Base-by-base conservation (phyloP, 2,888 invertebrate species). In the Osmoderma eremita region DNA sequence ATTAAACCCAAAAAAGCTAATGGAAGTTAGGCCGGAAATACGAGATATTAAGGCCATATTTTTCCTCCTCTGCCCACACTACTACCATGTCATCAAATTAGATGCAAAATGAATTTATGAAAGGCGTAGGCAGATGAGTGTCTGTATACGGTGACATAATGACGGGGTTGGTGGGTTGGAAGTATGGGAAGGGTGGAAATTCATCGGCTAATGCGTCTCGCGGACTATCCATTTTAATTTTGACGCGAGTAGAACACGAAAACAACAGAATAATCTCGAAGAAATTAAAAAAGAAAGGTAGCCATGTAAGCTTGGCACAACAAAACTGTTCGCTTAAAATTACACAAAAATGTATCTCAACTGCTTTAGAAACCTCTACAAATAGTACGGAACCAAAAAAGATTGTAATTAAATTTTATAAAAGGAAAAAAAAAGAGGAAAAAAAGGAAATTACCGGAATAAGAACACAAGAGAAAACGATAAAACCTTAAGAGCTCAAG, bases 11-110 rank as follows among this genome's bases (percentile, higher is more conserved):
- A 10, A 30, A 30, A 30, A 30, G 30, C 30, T 6, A 30, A 30
- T 8, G 30, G 8, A 30, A 30, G 10, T 30, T 30, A 30, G 10
- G 30, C 30, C 30, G 30, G 30, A 30, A 30, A 30, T 30, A 75
- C 74, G 75, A 77, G 77, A 77, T 78, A 78, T 78, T 78, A 81
- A 87, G 87, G 87, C 87, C 87, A 86, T 86, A 87, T 86, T 79
- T 78, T 78, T 77, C 30, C 6, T 30, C 30, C 61, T 77, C 78
- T 76, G 75, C 79, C 85, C 86, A 86, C 41, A 5, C 56, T 22
- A 17, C 20, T 18, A 10, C 13, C 22, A n/a, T 15, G 6, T 51
- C 24, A 30, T 15, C 50, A 30, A 30, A 30, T 30, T 30, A 30
- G 30, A 30, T 30, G 30, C 30, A 30, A 30, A 30, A 30, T 30